Evolutionary conservation across 1,140 invertebrate genomes (phyloP).

Genomic region (Tetramorium parvispinum): DNA sequence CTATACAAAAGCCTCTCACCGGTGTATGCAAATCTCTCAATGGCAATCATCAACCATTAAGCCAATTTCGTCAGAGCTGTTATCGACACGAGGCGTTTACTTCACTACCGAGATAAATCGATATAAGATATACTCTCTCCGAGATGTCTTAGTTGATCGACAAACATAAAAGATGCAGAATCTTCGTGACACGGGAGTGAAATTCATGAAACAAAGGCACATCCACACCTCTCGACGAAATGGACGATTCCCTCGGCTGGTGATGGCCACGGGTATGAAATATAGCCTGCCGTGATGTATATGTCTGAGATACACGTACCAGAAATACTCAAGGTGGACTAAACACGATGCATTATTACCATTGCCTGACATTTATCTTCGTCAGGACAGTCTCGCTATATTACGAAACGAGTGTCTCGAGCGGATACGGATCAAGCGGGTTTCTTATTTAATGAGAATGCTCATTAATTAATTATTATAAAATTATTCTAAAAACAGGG

Average conservation of each 20-base stretch:
- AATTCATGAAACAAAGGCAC: constrained; percentile 1
- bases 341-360: constrained; percentile 59
- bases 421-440: not conserved
- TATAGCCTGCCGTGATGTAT: constrained; percentile 35
- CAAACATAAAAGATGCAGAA: not conserved
- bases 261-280: constrained; percentile 48
- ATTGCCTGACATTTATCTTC: constrained; percentile 63
- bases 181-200: not conserved
- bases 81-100: not conserved
- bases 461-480: not conserved
- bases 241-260: constrained; percentile 22
- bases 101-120: not conserved
- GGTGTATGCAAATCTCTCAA: constrained; percentile 49
- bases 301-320: constrained; percentile 25
- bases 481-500: not conserved
- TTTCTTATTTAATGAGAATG: not conserved
- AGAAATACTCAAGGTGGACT: constrained; percentile 35
- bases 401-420: constrained; percentile 5
- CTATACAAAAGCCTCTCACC: constrained; percentile 23
- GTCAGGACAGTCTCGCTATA: constrained; percentile 39
- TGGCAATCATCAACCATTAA: constrained; percentile 29
- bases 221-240: not conserved
- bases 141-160: not conserved
- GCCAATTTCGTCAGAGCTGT: not conserved
- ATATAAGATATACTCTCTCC: not conserved